Evolutionary conservation across 1,140 invertebrate species (phyloP).

Genomic region (Mesaphorura yosii): DNA sequence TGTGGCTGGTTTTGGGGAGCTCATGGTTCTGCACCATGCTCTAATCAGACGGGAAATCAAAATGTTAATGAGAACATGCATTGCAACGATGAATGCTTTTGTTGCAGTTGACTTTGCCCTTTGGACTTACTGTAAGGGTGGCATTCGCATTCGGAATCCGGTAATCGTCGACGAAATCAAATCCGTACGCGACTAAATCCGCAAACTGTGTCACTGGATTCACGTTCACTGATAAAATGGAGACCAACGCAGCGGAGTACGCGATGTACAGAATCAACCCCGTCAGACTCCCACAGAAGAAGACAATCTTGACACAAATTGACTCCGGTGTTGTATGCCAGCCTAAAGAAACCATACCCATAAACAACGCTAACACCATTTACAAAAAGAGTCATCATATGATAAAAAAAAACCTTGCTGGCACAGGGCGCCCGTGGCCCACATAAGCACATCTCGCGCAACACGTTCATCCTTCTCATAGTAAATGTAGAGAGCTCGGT

Average conservation of each 20-base stretch:
- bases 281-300: conserved; percentile 12
- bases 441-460: conserved; percentile 9
- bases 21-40: too few relatives aligned
- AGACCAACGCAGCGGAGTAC: conserved; percentile 22
- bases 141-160: conserved; percentile 17
- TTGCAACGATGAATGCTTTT: too few relatives aligned
- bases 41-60: too few relatives aligned
- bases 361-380: too few relatives aligned
- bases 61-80: too few relatives aligned
- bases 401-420: too few relatives aligned
- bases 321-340: conserved; percentile 23
- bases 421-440: conserved; percentile 10
- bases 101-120: too few relatives aligned
- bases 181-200: conserved; percentile 17
- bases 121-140: conserved; percentile 10
- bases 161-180: conserved; percentile 13
- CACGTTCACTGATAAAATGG: conserved; percentile 24
- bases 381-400: too few relatives aligned
- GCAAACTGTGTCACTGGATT: conserved; percentile 13
- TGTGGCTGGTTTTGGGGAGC: too few relatives aligned
- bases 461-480: conserved; percentile 9
- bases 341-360: conserved; percentile 20
- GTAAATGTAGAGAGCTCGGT: not conserved
- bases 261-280: conserved; percentile 16
- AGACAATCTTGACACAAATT: conserved; percentile 14